A percentile compares a stretch with the other conserved stretches of the same genome.
Evolutionary conservation across 1,140 invertebrate species (phyloP).

Genomic region (Caenorhabditis inopinata): DNA sequence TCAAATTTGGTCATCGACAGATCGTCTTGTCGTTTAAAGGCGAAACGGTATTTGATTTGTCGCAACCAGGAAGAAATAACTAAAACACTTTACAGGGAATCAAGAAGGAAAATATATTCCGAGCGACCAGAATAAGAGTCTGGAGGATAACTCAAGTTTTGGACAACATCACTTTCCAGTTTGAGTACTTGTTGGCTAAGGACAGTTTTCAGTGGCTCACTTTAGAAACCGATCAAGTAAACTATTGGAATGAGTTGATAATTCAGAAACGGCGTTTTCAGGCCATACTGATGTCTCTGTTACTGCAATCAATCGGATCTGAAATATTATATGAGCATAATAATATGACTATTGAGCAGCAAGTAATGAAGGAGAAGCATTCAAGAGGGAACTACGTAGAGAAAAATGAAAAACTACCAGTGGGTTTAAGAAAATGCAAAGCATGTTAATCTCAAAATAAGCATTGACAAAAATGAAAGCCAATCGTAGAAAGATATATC

Average conservation of each 20-base stretch:
- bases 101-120: constrained; percentile 1
- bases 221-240: constrained; percentile 42
- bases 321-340: constrained; percentile 46
- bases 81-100: no score
- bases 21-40: constrained; percentile 37
- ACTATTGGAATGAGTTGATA: no score
- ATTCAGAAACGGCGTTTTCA: not conserved
- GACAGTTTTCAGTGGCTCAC: constrained; percentile 49
- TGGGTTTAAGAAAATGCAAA: not conserved
- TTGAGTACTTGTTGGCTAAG: constrained; percentile 47
- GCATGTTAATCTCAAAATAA: no score
- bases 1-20: constrained; percentile 47
- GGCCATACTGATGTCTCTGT: constrained; percentile 46
- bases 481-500: no score
- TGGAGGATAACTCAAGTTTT: constrained; percentile 38
- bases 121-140: constrained; percentile 36
- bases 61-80: no score
- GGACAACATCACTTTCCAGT: constrained; percentile 37
- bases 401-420: not conserved
- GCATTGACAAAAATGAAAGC: no score
- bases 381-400: constrained; percentile 10
- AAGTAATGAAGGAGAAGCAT: constrained; percentile 9
- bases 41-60: not conserved
- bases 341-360: constrained; percentile 39
- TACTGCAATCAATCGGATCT: constrained; percentile 42